Evolutionary conservation across 2,113 vertebrate genomes (phyloP).

Genomic region (Caranx ignobilis): DNA sequence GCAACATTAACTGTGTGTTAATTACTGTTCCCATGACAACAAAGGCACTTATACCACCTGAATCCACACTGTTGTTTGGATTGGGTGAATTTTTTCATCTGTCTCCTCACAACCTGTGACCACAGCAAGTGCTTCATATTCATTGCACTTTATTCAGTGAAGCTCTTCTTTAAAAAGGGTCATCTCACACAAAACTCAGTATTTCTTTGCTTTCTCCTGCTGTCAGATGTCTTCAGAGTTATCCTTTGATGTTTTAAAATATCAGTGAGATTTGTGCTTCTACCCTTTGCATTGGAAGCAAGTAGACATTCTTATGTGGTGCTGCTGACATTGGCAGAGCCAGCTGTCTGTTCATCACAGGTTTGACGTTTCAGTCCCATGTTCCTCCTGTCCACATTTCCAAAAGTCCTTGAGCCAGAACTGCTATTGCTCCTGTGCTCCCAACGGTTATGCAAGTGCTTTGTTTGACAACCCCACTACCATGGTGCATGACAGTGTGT

Average conservation of each 20-base stretch:
- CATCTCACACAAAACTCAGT: background rate
- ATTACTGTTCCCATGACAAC: too few species aligned
- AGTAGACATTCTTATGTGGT: background rate
- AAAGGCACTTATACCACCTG: too few species aligned
- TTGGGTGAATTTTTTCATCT: too few species aligned
- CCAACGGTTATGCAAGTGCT: too few species aligned
- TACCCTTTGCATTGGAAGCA: background rate
- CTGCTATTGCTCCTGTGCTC: background rate
- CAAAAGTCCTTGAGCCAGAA: constrained; percentile 9
- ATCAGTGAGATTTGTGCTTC: background rate
- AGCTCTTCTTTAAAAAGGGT: constrained; percentile 6
- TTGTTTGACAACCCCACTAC: too few species aligned
- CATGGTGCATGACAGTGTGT: background rate
- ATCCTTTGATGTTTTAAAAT: background rate
- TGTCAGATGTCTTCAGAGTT: background rate
- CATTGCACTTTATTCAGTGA: background rate
- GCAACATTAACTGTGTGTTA: too few species aligned
- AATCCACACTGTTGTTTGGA: too few species aligned
- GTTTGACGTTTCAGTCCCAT: background rate
- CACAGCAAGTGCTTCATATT: background rate
- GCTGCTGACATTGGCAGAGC: background rate
- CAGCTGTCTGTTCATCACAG: background rate
- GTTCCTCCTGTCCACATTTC: background rate
- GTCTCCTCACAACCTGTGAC: background rate
- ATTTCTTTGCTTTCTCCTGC: background rate